phyloP scores from a whole-genome alignment of 2,888 invertebrate genomes.

The Gortyna flavago region DNA sequence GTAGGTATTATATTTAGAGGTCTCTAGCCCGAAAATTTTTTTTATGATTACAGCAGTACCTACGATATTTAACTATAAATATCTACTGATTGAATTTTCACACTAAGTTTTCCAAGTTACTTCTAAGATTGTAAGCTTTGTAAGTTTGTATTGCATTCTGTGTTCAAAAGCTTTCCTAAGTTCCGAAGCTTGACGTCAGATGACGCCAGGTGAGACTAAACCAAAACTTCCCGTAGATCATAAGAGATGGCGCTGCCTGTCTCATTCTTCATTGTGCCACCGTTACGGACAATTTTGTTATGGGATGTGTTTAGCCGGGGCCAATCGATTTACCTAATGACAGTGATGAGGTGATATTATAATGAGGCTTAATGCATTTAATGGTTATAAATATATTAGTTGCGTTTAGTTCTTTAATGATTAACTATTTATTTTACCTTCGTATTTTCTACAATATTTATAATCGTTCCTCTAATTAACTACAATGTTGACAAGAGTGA shows the following conservation, averaged over 20 bases:
- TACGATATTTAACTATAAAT: not conserved
- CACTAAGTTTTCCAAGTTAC: not conserved
- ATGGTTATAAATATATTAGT: slow-evolving; percentile 21
- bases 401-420: not conserved
- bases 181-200: slow-evolving; percentile 74
- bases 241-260: slow-evolving; percentile 78
- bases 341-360: slow-evolving; percentile 39
- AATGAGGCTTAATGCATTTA: slow-evolving; percentile 14
- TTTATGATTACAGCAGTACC: not conserved
- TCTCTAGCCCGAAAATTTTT: not conserved
- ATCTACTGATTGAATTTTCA: no score
- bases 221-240: slow-evolving; percentile 44
- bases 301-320: slow-evolving; percentile 21
- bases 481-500: slow-evolving; percentile 27
- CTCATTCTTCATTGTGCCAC: slow-evolving; percentile 41
- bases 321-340: slow-evolving; percentile 42
- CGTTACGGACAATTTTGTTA: slow-evolving; percentile 9
- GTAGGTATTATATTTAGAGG: not conserved
- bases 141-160: not conserved
- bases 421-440: slow-evolving; percentile 4
- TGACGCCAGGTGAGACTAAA: slow-evolving; percentile 65
- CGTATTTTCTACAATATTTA: slow-evolving; percentile 21
- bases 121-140: slow-evolving; percentile 14
- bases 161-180: slow-evolving; percentile 37
- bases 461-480: slow-evolving; percentile 46